Evolutionary conservation across 2,113 vertebrate genomes (phyloP), one percentile per base, ranked within the genome.

Genomic region (Hyperopisus bebe): DNA sequence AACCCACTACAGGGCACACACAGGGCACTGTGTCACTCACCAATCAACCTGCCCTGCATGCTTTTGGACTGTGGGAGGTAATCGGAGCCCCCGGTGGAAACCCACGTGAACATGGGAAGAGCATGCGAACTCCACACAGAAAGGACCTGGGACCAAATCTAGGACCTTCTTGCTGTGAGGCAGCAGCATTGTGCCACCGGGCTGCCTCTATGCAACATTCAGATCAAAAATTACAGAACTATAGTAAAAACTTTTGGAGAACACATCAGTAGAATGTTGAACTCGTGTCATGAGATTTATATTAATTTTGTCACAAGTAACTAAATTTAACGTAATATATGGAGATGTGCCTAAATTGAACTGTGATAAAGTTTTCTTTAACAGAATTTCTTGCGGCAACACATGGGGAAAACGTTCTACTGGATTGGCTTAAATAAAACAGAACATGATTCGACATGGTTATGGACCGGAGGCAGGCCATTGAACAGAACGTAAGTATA

Each of bases 371-470:
- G 35, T 39, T 42, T 88, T 50, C 62, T 88, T 46, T 47, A 42
- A 77, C 88, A 88, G 88, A 77, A 8, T 2, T 47, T 88, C 47
- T 88, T 88, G 70, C 88, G 88, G 11, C 62, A 50, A n/a, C 66
- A 88, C 47, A 77, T 88, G 66, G 15, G 2, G 10, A 31, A 44
- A 27, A 35, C 7, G 0, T 77, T 27, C 88, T 88, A 77, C 66
- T 88, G 88, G 88, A 77, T 88, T 50, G 88, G 88, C n/a, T 47
- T 88, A 47, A 80, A 42, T 27, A 88, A 48, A 70, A 11, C 46
- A 4, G 11, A 7, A 13, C 46, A 88, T 74, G 88, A 46, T 46
- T 48, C 62, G 50, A 48, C 6, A 46, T 88, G 88, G 88, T 35
- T 88, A 11, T 88, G 88, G 88, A 80, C 13, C 3, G 66, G 66